These are phyloP conservation scores for Tragelaphus imberbis DNA, from an alignment of 2,113 vertebrate genomes.

Conservation along the genomic window DNA sequence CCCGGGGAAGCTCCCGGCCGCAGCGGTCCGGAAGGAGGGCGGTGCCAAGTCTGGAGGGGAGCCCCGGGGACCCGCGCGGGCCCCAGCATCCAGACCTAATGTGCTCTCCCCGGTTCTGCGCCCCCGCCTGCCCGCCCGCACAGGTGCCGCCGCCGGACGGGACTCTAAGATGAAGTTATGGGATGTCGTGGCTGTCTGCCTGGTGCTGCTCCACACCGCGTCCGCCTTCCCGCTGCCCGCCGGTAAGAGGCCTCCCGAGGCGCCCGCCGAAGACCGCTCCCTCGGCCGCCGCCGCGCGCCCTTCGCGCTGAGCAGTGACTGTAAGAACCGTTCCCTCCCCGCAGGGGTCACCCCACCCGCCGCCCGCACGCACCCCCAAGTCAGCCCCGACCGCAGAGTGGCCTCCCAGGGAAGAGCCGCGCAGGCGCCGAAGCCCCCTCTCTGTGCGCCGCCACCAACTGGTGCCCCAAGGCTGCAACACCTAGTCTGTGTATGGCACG, in stretches of 20 bases:
- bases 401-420: background rate
- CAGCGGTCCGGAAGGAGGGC: background rate
- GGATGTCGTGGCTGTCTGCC: constrained; percentile 97
- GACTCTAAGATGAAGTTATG: constrained; percentile 99
- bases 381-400: background rate
- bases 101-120: constrained; percentile 1
- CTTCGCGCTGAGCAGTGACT: constrained; percentile 83
- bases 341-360: background rate
- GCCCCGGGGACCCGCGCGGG: background rate
- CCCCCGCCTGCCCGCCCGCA: constrained; percentile 19
- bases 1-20: background rate
- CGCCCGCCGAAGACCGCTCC: constrained; percentile 82
- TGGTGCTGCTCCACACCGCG: constrained; percentile 96
- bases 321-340: constrained; percentile 81
- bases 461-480: background rate
- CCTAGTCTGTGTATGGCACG: background rate
- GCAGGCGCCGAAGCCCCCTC: background rate
- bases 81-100: background rate
- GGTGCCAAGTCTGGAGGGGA: background rate
- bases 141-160: constrained; percentile 94
- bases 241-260: constrained; percentile 89
- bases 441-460: background rate
- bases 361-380: background rate
- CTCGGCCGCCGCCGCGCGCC: constrained; percentile 82
- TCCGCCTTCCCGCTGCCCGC: constrained; percentile 92